These are phyloP conservation scores for Philypnodon macrostomus DNA, from an alignment of 2,797 vertebrate genomes.

Conservation along the genomic window DNA sequence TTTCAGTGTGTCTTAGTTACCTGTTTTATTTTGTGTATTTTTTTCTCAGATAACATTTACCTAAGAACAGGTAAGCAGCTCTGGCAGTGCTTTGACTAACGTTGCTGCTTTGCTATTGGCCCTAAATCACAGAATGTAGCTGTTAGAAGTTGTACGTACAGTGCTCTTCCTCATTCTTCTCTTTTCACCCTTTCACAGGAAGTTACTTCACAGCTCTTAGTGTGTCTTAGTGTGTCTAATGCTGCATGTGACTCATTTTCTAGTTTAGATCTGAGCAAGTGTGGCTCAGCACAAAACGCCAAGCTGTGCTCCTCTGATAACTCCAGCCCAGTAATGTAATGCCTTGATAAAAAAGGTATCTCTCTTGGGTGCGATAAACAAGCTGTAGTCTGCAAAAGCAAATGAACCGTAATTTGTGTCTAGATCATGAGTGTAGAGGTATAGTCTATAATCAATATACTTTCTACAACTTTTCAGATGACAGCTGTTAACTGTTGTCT, in stretches of 20 bases:
- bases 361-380: conserved; percentile 2
- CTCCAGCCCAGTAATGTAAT: conserved; percentile 22
- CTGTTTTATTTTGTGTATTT: conserved; percentile 67
- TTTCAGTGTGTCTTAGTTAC: conserved; percentile 61
- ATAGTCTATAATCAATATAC: conserved; percentile 7
- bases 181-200: conserved; percentile 36
- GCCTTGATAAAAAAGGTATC: conserved; percentile 38
- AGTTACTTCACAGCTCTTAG: conserved; percentile 50
- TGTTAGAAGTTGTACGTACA: conserved; percentile 43
- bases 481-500: neutral
- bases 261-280: too few species aligned
- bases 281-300: conserved; percentile 14
- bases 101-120: conserved; percentile 36
- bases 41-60: conserved; percentile 82
- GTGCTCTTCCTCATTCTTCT: conserved; percentile 33
- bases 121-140: conserved; percentile 27
- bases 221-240: conserved; percentile 26
- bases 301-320: conserved; percentile 51
- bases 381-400: conserved; percentile 1
- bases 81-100: conserved; percentile 51
- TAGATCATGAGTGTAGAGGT: too few species aligned
- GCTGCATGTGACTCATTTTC: conserved; percentile 46
- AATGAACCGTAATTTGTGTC: neutral
- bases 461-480: conserved; percentile 2
- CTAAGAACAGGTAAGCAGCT: conserved; percentile 81